phyloP scores from a whole-genome alignment of 2,888 invertebrate species.

The Dorcus parallelipipedus region DNA sequence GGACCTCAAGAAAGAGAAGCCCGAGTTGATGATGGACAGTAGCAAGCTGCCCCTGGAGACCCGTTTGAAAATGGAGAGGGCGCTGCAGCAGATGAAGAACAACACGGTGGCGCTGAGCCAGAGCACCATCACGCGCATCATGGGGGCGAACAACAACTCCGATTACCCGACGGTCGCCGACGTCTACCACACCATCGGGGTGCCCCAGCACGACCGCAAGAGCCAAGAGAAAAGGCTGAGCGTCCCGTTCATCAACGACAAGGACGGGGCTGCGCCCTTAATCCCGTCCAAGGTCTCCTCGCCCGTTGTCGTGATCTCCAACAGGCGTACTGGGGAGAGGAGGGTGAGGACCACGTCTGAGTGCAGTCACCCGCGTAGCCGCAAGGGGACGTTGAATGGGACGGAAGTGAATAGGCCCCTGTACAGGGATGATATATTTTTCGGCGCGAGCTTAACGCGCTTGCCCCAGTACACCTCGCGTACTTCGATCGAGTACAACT shows the following conservation, averaged over 20 bases:
- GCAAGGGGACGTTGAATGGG: constrained; percentile 41
- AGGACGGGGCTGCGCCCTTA: constrained; percentile 24
- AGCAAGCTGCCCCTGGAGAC: constrained; percentile 38
- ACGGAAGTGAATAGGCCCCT: constrained; percentile 84
- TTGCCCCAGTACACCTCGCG: constrained; percentile 25
- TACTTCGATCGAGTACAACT: constrained; percentile 59
- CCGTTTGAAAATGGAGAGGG: constrained; percentile 42
- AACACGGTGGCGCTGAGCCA: constrained; percentile 36
- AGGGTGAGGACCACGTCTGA: constrained; percentile 37
- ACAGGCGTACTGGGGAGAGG: constrained; percentile 25
- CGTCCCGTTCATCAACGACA: constrained; percentile 38
- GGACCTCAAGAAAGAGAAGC: constrained; percentile 44
- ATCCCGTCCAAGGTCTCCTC: constrained; percentile 22
- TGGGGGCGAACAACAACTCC: constrained; percentile 42
- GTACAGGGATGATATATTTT: constrained; percentile 87
- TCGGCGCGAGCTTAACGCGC: constrained; percentile 71
- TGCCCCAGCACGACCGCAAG: constrained; percentile 29
- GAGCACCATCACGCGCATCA: constrained; percentile 37
- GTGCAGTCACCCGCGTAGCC: constrained; percentile 27
- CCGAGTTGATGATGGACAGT: constrained; percentile 49
- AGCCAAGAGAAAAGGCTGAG: constrained; percentile 39
- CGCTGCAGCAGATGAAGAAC: constrained; percentile 35
- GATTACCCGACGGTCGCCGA: constrained; percentile 78
- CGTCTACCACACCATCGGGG: constrained; percentile 46
- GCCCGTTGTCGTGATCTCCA: constrained; percentile 25